Evolutionary conservation across 2,888 invertebrate species (phyloP).

Genomic region (Rhabditoides inermis): DNA sequence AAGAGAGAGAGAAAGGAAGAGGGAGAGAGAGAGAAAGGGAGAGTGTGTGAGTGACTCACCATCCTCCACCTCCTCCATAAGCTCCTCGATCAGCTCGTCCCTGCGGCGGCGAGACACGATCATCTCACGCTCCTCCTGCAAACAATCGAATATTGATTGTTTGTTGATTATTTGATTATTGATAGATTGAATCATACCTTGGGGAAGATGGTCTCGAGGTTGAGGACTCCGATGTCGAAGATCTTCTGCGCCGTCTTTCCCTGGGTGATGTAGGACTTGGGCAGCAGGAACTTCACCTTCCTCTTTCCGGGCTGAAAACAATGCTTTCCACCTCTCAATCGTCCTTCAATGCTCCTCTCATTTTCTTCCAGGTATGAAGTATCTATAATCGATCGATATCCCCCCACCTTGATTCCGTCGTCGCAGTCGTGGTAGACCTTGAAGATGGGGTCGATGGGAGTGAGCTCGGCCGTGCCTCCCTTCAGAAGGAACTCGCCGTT

Average conservation of each 20-base stretch:
- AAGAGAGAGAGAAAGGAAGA: no score
- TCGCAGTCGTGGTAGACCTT: constrained; percentile 37
- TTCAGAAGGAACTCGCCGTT: constrained; percentile 20
- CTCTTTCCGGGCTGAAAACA: constrained; percentile 24
- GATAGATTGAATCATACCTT: constrained; percentile 3
- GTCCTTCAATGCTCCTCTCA: no score
- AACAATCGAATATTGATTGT: background rate
- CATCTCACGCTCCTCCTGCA: constrained; percentile 22
- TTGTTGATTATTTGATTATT: background rate
- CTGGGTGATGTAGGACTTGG: constrained; percentile 23
- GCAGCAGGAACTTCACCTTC: constrained; percentile 25
- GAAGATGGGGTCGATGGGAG: constrained; percentile 34
- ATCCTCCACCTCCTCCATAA: background rate
- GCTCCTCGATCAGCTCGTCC: background rate
- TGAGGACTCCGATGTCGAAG: constrained; percentile 29
- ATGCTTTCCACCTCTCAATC: no score
- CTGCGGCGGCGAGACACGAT: constrained; percentile 12
- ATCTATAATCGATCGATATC: background rate
- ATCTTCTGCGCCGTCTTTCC: constrained; percentile 13
- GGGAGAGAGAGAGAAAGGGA: no score
- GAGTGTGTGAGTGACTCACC: no score
- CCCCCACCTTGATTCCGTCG: constrained; percentile 28
- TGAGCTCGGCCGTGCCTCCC: constrained; percentile 31
- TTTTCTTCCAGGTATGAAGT: no score
- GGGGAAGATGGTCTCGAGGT: constrained; percentile 31